Conservation (phyloP, 1,140 invertebrate species). For the Anadara kagoshimensis region DNA sequence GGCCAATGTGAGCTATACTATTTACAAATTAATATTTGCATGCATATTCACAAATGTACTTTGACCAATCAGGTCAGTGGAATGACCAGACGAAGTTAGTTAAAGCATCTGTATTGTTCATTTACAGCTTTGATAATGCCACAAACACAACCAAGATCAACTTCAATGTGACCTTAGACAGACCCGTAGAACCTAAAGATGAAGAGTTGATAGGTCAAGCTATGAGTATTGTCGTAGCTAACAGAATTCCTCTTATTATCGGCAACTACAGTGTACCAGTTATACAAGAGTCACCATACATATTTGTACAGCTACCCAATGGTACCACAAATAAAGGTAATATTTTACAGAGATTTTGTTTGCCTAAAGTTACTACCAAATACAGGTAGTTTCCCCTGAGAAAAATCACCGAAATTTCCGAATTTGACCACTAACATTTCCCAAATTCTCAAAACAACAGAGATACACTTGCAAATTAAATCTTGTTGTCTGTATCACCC, state of each 20-base stretch:
- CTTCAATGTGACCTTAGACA: slow-evolving; percentile 10
- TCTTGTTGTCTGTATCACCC: too few relatives aligned
- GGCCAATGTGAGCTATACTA: too few relatives aligned
- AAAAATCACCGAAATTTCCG: too few relatives aligned
- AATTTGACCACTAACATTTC: too few relatives aligned
- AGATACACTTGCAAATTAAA: too few relatives aligned
- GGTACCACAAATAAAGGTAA: not conserved
- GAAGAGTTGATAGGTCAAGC: not conserved
- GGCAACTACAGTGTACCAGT: not conserved
- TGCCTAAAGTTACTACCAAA: too few relatives aligned
- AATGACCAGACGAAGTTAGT: too few relatives aligned
- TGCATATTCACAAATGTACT: too few relatives aligned
- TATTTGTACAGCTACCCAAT: not conserved
- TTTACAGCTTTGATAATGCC: not conserved
- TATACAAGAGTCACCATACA: not conserved
- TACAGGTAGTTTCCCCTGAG: too few relatives aligned
- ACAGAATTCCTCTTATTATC: not conserved
- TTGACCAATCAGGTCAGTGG: too few relatives aligned
- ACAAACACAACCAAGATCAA: not conserved
- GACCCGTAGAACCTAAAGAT: not conserved
- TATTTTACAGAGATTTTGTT: not conserved
- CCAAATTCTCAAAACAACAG: too few relatives aligned
- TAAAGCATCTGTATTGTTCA: not conserved
- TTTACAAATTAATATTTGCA: too few relatives aligned
- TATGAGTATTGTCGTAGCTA: slow-evolving; percentile 4